A percentile compares a stretch with the other conserved stretches of the same genome.
phyloP scores from a whole-genome alignment of 1,140 invertebrate genomes.

The Pachyrhynchus sulphureomaculatus region DNA sequence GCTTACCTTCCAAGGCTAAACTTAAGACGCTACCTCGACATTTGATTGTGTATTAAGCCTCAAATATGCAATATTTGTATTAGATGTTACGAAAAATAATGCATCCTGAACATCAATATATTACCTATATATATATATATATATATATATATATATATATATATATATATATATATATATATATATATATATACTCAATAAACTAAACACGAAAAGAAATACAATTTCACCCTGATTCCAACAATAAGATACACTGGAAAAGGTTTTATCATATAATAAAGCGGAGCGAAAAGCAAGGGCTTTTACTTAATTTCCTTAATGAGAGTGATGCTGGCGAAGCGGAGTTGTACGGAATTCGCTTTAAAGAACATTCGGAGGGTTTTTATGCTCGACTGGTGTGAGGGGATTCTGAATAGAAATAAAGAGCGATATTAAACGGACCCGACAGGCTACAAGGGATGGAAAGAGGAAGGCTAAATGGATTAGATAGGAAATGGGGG shows the following conservation, averaged over 20 bases:
- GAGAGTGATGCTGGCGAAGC: conserved; percentile 5
- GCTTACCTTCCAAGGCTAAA: too few relatives aligned
- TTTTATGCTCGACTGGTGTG: conserved; percentile 1
- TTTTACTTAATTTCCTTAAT: conserved; percentile 18
- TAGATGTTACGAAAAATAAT: too few relatives aligned
- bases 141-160: too few relatives aligned
- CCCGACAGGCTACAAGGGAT: conserved; percentile 35
- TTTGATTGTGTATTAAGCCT: too few relatives aligned
- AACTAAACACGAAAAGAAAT: too few relatives aligned
- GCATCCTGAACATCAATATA: too few relatives aligned
- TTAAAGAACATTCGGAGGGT: conserved; percentile 12
- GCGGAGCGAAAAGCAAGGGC: background rate
- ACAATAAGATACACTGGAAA: background rate
- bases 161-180: too few relatives aligned
- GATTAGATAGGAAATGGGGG: conserved; percentile 41
- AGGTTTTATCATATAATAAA: background rate
- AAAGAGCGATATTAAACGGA: conserved; percentile 38
- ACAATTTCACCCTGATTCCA: background rate
- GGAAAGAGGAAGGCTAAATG: conserved; percentile 37
- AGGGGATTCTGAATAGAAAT: conserved; percentile 28
- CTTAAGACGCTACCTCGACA: too few relatives aligned
- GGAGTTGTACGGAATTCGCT: background rate
- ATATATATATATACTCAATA: too few relatives aligned
- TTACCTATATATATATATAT: too few relatives aligned
- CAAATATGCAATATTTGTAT: too few relatives aligned